Conservation (phyloP, 2,797 vertebrate genomes). For the Bradypodion pumilum region DNA sequence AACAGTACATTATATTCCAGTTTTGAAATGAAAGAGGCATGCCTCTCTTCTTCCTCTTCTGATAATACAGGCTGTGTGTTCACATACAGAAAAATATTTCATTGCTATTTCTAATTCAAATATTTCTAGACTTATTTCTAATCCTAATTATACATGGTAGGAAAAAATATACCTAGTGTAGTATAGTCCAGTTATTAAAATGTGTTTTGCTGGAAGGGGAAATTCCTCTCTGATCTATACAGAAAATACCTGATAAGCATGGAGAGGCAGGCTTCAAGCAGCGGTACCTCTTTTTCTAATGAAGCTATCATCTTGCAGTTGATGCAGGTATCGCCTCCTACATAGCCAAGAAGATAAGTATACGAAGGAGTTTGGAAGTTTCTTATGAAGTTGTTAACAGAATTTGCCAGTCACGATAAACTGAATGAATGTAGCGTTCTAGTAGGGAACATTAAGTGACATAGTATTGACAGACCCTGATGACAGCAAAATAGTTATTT, state of each 20-base stretch:
- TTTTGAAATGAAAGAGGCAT: not conserved
- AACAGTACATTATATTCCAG: not conserved
- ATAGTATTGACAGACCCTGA: not conserved
- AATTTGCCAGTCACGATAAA: not conserved
- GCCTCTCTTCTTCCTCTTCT: not conserved
- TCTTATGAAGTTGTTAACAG: not conserved
- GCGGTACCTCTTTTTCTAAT: too few species aligned
- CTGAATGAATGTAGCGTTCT: not conserved
- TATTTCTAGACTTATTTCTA: constrained; percentile 13
- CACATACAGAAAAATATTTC: constrained; percentile 13
- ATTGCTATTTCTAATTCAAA: not conserved
- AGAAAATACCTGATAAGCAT: too few species aligned
- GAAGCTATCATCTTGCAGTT: too few species aligned
- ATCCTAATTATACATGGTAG: constrained; percentile 42
- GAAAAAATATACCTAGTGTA: too few species aligned
- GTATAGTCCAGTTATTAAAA: rapidly evolving
- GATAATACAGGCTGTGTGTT: not conserved
- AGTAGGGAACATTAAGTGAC: not conserved
- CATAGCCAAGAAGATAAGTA: too few species aligned
- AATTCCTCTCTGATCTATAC: too few species aligned
- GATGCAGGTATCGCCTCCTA: too few species aligned
- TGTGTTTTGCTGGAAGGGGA: rapidly evolving
- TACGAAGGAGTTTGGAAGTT: too few species aligned
- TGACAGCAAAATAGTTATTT: not conserved
- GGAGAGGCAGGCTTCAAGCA: too few species aligned